A percentile compares a stretch with the other conserved stretches of the same genome.
These are phyloP conservation scores for Rhegmatorhina hoffmannsi DNA, from an alignment of 2,113 vertebrate genomes.

Conservation along the genomic window DNA sequence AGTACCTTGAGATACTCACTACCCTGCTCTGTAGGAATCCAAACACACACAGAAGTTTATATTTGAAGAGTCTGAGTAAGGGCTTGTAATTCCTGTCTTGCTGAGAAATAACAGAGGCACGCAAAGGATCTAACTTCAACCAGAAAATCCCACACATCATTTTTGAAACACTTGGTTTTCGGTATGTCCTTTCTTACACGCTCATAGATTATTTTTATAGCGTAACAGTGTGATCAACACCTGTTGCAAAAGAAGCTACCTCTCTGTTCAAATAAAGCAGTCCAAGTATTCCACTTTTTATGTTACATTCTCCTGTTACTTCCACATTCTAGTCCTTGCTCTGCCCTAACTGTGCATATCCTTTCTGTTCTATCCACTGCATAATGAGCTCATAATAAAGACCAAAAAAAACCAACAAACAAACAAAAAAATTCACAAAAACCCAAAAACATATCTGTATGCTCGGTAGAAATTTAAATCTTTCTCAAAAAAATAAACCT, in stretches of 20 bases:
- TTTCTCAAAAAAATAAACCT: conserved; percentile 72
- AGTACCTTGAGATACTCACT: background rate
- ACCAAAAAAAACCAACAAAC: background rate
- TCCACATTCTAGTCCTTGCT: background rate
- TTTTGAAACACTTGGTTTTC: background rate
- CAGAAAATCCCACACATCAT: background rate
- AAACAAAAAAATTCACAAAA: no score
- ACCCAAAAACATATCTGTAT: background rate
- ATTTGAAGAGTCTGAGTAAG: background rate
- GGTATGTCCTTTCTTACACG: background rate
- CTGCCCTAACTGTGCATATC: background rate
- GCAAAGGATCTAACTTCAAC: accelerated
- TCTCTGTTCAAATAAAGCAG: background rate
- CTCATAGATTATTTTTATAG: background rate
- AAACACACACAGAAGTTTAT: background rate
- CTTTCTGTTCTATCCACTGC: background rate
- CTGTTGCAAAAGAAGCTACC: background rate
- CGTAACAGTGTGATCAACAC: background rate
- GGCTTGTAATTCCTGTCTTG: background rate
- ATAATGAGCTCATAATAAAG: background rate
- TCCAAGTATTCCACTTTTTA: background rate
- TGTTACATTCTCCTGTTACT: background rate
- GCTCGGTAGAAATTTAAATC: conserved; percentile 48
- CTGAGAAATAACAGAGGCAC: background rate
- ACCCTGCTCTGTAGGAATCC: background rate